Evolutionary conservation across 2,797 vertebrate genomes (phyloP).

Genomic region (Eptatretus atami): DNA sequence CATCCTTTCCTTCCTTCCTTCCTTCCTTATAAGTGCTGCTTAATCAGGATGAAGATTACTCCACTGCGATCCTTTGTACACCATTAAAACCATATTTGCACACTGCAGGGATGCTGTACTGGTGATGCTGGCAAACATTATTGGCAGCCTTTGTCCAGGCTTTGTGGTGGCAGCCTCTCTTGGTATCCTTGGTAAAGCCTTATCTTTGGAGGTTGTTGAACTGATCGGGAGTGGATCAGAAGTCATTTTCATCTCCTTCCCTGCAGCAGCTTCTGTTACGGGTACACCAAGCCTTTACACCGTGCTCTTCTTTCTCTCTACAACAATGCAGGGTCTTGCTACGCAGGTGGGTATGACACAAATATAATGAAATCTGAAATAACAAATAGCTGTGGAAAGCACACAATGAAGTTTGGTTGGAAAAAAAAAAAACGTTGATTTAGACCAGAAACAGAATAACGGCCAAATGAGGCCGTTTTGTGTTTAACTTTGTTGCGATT

Average conservation of each 20-base stretch:
- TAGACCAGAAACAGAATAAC: no score
- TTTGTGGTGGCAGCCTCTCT: background rate
- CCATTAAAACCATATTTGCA: background rate
- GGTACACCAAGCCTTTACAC: background rate
- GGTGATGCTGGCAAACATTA: conserved; percentile 5
- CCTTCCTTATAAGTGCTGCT: no score
- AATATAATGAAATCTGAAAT: no score
- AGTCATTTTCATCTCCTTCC: background rate
- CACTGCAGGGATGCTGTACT: background rate
- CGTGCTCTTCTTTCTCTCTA: conserved; percentile 1
- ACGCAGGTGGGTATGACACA: background rate
- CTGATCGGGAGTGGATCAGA: background rate
- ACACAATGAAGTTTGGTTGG: no score
- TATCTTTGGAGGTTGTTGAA: background rate
- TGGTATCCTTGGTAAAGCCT: background rate
- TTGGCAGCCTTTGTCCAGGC: conserved; percentile 1
- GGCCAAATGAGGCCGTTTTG: no score
- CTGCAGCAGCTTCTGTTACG: background rate
- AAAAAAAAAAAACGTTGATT: no score
- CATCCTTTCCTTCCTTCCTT: no score
- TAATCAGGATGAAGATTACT: no score
- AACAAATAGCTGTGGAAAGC: no score
- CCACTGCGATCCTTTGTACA: no score
- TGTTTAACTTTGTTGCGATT: no score
- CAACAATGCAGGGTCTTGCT: conserved; percentile 1